Conservation (phyloP, 2,113 vertebrate species). For the Craseonycteris thonglongyai region DNA sequence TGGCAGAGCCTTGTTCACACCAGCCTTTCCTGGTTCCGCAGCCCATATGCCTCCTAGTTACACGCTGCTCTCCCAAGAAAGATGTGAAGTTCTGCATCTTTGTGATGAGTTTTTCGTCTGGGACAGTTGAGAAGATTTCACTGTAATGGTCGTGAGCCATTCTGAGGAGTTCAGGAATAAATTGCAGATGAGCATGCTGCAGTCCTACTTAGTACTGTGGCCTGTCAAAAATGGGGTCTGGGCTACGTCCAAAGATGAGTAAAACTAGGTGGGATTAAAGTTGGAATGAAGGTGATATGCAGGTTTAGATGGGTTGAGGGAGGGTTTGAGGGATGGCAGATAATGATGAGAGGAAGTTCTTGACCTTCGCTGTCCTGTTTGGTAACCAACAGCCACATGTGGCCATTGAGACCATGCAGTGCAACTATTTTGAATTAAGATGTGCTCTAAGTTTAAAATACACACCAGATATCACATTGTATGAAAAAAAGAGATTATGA, state of each 20-base stretch:
- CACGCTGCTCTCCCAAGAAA: fast-evolving
- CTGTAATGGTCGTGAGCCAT: background rate
- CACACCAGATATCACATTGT: background rate
- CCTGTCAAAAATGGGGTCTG: background rate
- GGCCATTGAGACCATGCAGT: background rate
- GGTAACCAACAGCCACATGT: background rate
- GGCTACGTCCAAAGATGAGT: background rate
- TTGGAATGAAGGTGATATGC: fast-evolving
- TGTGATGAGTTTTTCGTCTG: background rate
- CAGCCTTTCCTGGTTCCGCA: background rate
- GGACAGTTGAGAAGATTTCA: background rate
- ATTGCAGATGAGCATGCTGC: background rate
- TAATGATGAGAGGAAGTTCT: background rate
- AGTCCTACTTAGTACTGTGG: background rate
- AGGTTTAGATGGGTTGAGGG: background rate
- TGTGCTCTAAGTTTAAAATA: too few relatives aligned
- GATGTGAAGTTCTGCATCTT: background rate
- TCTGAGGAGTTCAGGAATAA: background rate
- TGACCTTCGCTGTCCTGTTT: background rate
- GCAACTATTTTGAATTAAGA: background rate
- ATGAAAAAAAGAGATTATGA: background rate
- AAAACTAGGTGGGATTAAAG: background rate
- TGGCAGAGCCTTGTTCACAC: background rate
- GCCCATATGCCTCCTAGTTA: too few relatives aligned
- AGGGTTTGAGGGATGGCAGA: background rate